Conservation (phyloP, 2,888 invertebrate species). For the Leucophenga maculata region DNA sequence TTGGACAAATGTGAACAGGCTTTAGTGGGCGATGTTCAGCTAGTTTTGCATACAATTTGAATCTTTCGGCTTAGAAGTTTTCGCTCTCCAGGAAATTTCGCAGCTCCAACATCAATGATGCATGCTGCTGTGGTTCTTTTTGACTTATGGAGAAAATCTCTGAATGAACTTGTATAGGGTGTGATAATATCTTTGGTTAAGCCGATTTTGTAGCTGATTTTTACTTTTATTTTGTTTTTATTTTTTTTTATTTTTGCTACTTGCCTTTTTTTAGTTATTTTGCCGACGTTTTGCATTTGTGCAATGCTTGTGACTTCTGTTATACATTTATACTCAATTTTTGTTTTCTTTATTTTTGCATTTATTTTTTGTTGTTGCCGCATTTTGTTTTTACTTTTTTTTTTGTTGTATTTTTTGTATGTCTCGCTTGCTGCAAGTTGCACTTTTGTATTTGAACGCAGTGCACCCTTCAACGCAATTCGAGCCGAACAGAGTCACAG, state of each 20-base stretch:
- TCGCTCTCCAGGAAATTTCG: too few relatives aligned
- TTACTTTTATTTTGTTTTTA: neutral
- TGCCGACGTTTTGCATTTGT: conserved; percentile 13
- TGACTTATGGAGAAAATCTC: too few relatives aligned
- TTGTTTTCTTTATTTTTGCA: neutral
- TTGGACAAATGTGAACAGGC: too few relatives aligned
- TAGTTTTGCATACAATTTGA: too few relatives aligned
- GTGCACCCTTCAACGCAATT: conserved; percentile 5
- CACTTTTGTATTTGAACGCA: conserved; percentile 15
- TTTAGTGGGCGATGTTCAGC: too few relatives aligned
- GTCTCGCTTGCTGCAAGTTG: conserved; percentile 8
- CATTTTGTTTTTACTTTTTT: conserved; percentile 6
- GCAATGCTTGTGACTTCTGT: conserved; percentile 11
- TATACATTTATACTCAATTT: neutral
- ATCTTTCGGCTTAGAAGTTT: too few relatives aligned
- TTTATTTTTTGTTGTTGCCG: neutral
- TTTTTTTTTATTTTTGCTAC: neutral
- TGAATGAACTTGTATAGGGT: neutral
- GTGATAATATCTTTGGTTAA: neutral
- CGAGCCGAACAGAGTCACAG: too few relatives aligned
- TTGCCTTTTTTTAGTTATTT: neutral
- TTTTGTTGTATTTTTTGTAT: conserved; percentile 6
- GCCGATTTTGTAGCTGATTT: neutral
- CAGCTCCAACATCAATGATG: too few relatives aligned
- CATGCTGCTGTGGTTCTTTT: too few relatives aligned